phyloP scores from a whole-genome alignment of 2,888 invertebrate species.

The Callyntrura guangdongensis region DNA sequence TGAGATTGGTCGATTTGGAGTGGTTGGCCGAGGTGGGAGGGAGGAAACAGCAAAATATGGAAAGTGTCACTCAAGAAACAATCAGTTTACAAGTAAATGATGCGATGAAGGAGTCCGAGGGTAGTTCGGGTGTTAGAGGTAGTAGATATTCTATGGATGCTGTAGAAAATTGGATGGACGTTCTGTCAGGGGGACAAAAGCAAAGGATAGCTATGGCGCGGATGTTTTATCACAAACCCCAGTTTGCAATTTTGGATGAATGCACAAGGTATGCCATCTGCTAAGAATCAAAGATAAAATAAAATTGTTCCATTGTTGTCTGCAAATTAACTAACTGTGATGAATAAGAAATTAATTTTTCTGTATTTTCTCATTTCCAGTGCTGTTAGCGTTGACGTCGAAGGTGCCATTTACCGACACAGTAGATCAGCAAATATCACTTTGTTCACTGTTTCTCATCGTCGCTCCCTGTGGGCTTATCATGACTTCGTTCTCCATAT shows the following conservation, averaged over 20 bases:
- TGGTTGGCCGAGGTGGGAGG: constrained; percentile 87
- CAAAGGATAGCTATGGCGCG: constrained; percentile 99
- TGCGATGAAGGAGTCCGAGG: not conserved
- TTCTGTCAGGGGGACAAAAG: constrained; percentile 99
- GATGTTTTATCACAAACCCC: constrained; percentile 98
- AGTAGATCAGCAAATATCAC: constrained; percentile 95
- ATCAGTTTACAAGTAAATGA: no score
- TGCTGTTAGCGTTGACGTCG: constrained; percentile 95
- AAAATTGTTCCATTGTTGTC: constrained; percentile 91
- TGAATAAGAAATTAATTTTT: not conserved
- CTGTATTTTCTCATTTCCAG: constrained; percentile 35
- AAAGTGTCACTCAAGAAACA: not conserved
- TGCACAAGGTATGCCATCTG: constrained; percentile 89
- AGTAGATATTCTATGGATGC: constrained; percentile 91
- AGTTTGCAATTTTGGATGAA: constrained; percentile 99
- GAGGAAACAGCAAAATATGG: constrained; percentile 87
- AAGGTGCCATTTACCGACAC: constrained; percentile 98
- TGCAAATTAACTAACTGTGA: not conserved
- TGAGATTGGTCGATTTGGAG: constrained; percentile 87
- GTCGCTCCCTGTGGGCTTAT: constrained; percentile 98
- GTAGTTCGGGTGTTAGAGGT: constrained; percentile 4
- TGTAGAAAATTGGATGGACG: constrained; percentile 99
- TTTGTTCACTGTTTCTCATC: constrained; percentile 98
- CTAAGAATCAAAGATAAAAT: constrained; percentile 5
- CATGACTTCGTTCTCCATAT: constrained; percentile 96